Evolutionary conservation across 2,888 invertebrate genomes (phyloP).

Genomic region (Callyntrura guangdongensis): DNA sequence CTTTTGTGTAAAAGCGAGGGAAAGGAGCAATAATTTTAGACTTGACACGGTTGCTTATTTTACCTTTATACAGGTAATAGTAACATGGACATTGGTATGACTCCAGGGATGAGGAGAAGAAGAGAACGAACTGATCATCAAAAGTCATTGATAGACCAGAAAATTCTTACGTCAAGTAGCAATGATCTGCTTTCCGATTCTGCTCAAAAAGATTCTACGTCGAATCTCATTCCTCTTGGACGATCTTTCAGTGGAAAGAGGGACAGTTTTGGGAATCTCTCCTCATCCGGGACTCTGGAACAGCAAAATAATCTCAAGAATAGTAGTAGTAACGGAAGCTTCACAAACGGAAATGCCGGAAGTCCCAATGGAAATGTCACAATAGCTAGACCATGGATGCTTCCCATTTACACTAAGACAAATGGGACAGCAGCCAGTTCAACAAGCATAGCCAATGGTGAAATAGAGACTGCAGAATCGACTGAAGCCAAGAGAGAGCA

Average conservation of each 20-base stretch:
- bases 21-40: background rate
- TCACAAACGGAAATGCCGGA: slow-evolving; percentile 72
- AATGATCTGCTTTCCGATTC: slow-evolving; percentile 78
- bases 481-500: slow-evolving; percentile 92
- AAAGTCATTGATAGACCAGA: slow-evolving; percentile 93
- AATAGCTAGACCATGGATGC: slow-evolving; percentile 83
- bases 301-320: slow-evolving; percentile 81
- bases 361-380: slow-evolving; percentile 75
- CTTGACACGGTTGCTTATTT: background rate
- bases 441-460: slow-evolving; percentile 79
- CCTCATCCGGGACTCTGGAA: slow-evolving; percentile 70
- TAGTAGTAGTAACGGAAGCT: slow-evolving; percentile 70
- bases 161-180: slow-evolving; percentile 85
- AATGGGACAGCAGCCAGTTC: slow-evolving; percentile 80
- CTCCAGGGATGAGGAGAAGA: slow-evolving; percentile 92
- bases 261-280: slow-evolving; percentile 72
- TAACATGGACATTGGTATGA: slow-evolving; percentile 90
- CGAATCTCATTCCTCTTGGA: slow-evolving; percentile 83
- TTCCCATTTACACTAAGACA: slow-evolving; percentile 82
- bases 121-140: slow-evolving; percentile 94
- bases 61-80: slow-evolving; percentile 21
- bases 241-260: slow-evolving; percentile 80
- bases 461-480: slow-evolving; percentile 87
- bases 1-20: background rate
- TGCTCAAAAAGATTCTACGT: slow-evolving; percentile 75